Conservation (phyloP, 2,888 invertebrate species). For the Taphrorychus bicolor region DNA sequence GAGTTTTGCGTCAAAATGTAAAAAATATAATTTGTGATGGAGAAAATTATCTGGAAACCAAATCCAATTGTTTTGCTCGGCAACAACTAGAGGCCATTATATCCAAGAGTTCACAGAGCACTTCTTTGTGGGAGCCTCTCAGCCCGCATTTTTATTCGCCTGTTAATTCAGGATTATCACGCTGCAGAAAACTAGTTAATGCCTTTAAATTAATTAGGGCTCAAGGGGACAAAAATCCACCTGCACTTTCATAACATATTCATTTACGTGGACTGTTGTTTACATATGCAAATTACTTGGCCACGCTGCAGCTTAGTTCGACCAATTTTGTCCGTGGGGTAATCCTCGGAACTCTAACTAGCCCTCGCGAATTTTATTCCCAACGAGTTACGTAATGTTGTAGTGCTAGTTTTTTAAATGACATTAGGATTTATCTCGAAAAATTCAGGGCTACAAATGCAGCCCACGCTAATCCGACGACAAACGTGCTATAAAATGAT, state of each 20-base stretch:
- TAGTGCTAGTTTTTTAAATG: background rate
- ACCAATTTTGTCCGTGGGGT: conserved; percentile 21
- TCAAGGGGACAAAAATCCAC: background rate
- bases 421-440: background rate
- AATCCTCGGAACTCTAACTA: conserved; percentile 10
- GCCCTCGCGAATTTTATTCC: conserved; percentile 1
- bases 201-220: background rate
- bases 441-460: background rate
- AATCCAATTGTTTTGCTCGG: too few relatives aligned
- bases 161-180: too few relatives aligned
- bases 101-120: too few relatives aligned
- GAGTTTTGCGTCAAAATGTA: too few relatives aligned
- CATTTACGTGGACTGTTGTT: conserved; percentile 33
- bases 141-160: background rate
- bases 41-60: too few relatives aligned
- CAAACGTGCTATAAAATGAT: background rate
- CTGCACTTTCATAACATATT: conserved; percentile 29
- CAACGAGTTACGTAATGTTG: background rate
- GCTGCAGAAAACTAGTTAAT: background rate
- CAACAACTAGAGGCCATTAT: too few relatives aligned
- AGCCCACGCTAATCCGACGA: background rate
- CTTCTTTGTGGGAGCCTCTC: too few relatives aligned
- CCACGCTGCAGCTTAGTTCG: conserved; percentile 29
- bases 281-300: conserved; percentile 30
- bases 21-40: too few relatives aligned